Base-by-base conservation (phyloP, 1,140 invertebrate genomes). In the Aradophagus sp. region DNA sequence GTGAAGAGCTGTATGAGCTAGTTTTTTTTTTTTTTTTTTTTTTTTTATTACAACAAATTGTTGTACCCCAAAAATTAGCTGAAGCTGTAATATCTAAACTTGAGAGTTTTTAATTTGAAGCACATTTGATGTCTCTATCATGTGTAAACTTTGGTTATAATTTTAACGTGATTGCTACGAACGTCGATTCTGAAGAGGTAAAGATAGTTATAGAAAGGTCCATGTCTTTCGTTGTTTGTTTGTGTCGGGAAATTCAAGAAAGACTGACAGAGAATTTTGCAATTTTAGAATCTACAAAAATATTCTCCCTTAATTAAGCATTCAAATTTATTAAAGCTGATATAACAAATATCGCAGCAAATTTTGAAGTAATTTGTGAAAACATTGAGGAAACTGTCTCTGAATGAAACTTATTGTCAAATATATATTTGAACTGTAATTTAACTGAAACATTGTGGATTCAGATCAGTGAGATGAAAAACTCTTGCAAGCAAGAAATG, bases 401-500 rank as follows among this genome's bases (percentile, higher is more conserved):
- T 6, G 58, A 74, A 17, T 74, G 58, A 58, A 74, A 65, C 20
- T 34, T 45, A 12, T 12, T 63, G 0, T 44, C 20, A 0, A 36
- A 15, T 1, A 2, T 53, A 1, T 20, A 44, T 2, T 38, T 48
- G 26, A 5, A 44, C 13, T 13, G 8, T 7, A 35, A 52, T 16
- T 58, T 56, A 11, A 69, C 69, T 5, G 58, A 56, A 47, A 12
- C 5, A 50, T 67, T 68, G 34, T 72, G 63, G 68, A 1, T 53
- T 5, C 19, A 65, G 35, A 62, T 75, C 11, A 52, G 52, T 17
- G 47, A 68, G 10, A 47, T 56, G 11, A 42, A 31, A 41, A 62
- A 68, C 59, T 50, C 73, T 36, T 62, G 53, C 42, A 59, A n/a
- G n/a, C n/a, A n/a, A n/a, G n/a, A n/a, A n/a, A 59, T 26, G n/a